Evolutionary conservation across 37 sponge, comb jelly and placozoan species (phyloP), one percentile per base, ranked within the genome.

Genomic region (Ephydatia muelleri): DNA sequence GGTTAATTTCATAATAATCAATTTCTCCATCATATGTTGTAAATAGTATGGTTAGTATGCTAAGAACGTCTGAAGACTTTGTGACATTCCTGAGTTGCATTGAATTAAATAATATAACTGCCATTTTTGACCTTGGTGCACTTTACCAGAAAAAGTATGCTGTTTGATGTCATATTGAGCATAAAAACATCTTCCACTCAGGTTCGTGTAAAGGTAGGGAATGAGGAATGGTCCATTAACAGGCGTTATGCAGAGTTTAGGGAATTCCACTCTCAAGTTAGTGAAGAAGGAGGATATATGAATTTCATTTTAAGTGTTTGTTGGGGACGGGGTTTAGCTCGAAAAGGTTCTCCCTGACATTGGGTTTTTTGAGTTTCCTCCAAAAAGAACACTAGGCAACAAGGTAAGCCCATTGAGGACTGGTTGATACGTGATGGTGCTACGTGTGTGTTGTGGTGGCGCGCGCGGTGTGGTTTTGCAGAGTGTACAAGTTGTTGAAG

Each of bases 161-260:
- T 68, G 28, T 29, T 65, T 14, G 19, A 14, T 65, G 66, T 21
- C 21, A 14, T 22, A 65, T 65, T 65, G 66, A 14, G n/a, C 19
- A 16, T 82, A 48, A 64, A 57, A 21, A 5, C 9, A 21, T 57
- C 14, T 16, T 57, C n/a, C 49, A n/a, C 64, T 9, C 6, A 90
- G 88, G 83, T 94, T 21, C 80, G 81, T 30, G 74, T 96, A 0
- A 78, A 81, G 31, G 79, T 97, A 34, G 64, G 77, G 31, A 33
- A 90, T 5, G 97, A 97, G 43, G 97, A 98, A 80, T 98, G 99
- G 99, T 97, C 92, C 68, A 90, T 98, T 25, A 94, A 97, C 76
- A 80, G 99, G 14, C 65, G 99, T 2, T 98, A 98, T 83, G 85
- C 95, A 8, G 93, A 98, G 79, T 95, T 98, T 76, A 86, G 90